Base-by-base conservation (phyloP, 1,140 invertebrate genomes). In the Drosophila orosa region DNA sequence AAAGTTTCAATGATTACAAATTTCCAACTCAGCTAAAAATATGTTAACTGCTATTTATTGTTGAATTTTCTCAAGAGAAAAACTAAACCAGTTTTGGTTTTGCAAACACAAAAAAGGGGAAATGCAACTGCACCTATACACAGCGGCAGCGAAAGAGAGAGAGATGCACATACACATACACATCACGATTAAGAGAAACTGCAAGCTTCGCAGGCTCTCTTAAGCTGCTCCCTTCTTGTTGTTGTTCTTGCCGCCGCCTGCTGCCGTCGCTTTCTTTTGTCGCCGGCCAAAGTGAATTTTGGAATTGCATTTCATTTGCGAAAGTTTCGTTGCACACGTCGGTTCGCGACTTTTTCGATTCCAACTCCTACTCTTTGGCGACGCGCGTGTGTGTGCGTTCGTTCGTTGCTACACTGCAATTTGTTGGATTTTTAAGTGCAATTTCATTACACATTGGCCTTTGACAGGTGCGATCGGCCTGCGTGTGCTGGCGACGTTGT, bases 281-380 rank as follows among this genome's bases (percentile, higher is more conserved):
- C 58, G 75, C 50, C 50, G 50, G 19, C 29, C 48, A 52, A 33
- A 52, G 29, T 62, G 78, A 57, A 31, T 39, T 69, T 68, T 29
- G 35, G 37, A 44, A 57, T 52, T 85, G 84, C 84, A 87, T 67
- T 78, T 89, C 85, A 89, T 89, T 89, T 77, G 77, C 73, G 48
- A 83, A 87, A 80, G 84, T 76, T 52, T 69, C 79, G 83, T 89
- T 89, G 80, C 80, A 84, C 77, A 62, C 77, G 71, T 77, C 84
- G 84, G 84, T 65, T 72, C 77, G 68, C 24, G 65, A 42, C 33
- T 44, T 19, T 40, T 29, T 35, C n/a, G 45, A 25, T 69, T 45
- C 59, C 60, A 24, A 27, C 24, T 56, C 44, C 40, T 45, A 29
- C n/a, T 29, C 39, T 39, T 40, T 52, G 24, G 39, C 59, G 25